Conservation (phyloP, 2,888 invertebrate species). For the Harpagoxenus sublaevis region DNA sequence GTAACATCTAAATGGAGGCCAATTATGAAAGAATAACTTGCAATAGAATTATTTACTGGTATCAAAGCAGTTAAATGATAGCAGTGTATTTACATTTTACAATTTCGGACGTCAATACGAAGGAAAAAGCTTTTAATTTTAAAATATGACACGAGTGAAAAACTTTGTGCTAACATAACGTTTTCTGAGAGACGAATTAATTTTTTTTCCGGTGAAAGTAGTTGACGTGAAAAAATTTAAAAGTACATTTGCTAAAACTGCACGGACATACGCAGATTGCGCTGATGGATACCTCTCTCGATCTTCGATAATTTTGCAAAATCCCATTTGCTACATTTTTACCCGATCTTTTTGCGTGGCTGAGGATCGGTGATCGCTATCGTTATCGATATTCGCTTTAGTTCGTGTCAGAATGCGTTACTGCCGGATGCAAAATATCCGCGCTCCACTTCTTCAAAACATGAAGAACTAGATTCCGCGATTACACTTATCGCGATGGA, state of each 20-base stretch:
- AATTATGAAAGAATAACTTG: conserved; percentile 17
- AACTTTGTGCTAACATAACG: background rate
- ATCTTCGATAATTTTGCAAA: conserved; percentile 43
- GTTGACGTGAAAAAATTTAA: conserved; percentile 31
- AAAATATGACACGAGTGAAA: background rate
- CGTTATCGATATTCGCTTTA: conserved; percentile 57
- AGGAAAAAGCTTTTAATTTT: conserved; percentile 16
- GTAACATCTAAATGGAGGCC: background rate
- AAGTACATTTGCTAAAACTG: conserved; percentile 41
- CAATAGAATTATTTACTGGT: conserved; percentile 1
- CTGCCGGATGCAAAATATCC: conserved; percentile 54
- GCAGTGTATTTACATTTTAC: conserved; percentile 27
- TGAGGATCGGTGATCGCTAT: conserved; percentile 46
- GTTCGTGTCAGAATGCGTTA: conserved; percentile 50
- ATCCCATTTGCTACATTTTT: conserved; percentile 42
- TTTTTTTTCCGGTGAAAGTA: background rate
- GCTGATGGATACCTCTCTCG: conserved; percentile 33
- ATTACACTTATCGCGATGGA: conserved; percentile 55
- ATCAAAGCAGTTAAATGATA: conserved; percentile 17
- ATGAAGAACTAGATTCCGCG: conserved; percentile 56
- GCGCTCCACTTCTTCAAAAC: conserved; percentile 57
- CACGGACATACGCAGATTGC: background rate
- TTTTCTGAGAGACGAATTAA: conserved; percentile 27
- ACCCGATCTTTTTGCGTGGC: conserved; percentile 40
- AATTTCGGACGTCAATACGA: conserved; percentile 1